Evolutionary conservation across 2,888 invertebrate genomes (phyloP), one percentile per base, ranked within the genome.

Genomic region (Pseudococcus longispinus): DNA sequence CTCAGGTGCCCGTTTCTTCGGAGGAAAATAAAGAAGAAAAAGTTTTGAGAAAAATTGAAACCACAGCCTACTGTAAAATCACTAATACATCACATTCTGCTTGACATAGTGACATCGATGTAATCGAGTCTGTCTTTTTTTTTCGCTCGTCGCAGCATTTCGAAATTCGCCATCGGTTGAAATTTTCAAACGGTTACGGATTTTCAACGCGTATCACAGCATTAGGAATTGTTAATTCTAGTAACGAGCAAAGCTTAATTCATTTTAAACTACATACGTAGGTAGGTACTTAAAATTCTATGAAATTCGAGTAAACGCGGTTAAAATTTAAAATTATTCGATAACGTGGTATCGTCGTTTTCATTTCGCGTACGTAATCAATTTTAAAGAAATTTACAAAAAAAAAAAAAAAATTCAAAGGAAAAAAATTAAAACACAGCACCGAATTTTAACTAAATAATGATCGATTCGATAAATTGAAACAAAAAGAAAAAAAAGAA

Each of bases 381-480:
- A 13, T 26, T 82, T 46, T 44, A 13, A 83, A 26, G 51, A 29
- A 83, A 77, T 77, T 77, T 37, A 77, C 32, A 77, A 77, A 20
- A 26, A 11, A 70, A 20, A 70, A 70, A 77, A 74, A 29, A 74
- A n/a, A n/a, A n/a, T n/a, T n/a, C n/a, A n/a, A 74, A 77, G 37
- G 37, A 80, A 32, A 20, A 82, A 42, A 82, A 82, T 82, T 4
- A 82, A 29, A 20, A 83, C 46, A 83, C 51, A 83, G 83, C 83
- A 83, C 83, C 83, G 46, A 83, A 83, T 83, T 42, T 83, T 83
- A 83, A 42, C 46, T 83, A 46, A 77, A 18, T 80, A 82, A 20
- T 80, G 18, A 74, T 42, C 37, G 20, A 80, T 42, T 80, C 77
- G 2, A 23, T 20, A 6, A 42, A 42, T 42, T 74, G 2, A 32